Conservation (phyloP, 2,888 invertebrate species). For the Lathronympha strigana region DNA sequence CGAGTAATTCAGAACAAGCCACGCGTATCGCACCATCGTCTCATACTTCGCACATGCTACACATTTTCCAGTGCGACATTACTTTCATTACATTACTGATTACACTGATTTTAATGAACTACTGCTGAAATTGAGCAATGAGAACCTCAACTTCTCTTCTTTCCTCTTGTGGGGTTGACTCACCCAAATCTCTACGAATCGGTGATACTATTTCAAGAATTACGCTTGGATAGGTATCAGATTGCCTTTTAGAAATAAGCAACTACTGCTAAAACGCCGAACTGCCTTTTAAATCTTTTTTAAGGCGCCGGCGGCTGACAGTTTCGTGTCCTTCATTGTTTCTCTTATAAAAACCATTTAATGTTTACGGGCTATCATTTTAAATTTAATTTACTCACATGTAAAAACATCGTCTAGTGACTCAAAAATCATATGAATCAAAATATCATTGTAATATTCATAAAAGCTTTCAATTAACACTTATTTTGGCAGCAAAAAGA, state of each 20-base stretch:
- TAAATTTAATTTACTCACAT: neutral
- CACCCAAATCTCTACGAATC: too few species aligned
- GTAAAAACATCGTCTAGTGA: neutral
- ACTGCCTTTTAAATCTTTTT: too few species aligned
- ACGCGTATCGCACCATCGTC: slow-evolving; percentile 17
- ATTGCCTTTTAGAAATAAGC: too few species aligned
- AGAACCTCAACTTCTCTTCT: slow-evolving; percentile 1
- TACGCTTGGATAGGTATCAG: too few species aligned
- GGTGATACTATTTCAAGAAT: too few species aligned
- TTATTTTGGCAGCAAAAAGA: slow-evolving; percentile 19
- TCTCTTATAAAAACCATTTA: too few species aligned
- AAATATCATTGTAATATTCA: neutral
- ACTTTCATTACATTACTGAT: neutral
- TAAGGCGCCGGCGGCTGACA: too few species aligned
- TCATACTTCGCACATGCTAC: slow-evolving; percentile 8
- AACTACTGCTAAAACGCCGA: too few species aligned
- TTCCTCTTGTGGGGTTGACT: too few species aligned
- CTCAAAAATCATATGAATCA: neutral
- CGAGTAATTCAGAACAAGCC: slow-evolving; percentile 2
- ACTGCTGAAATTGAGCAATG: slow-evolving; percentile 26
- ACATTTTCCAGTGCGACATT: too few species aligned
- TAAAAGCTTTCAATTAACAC: slow-evolving; percentile 25
- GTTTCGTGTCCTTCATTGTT: too few species aligned
- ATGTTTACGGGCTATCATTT: too few species aligned
- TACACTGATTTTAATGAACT: slow-evolving; percentile 21